phyloP scores from a whole-genome alignment of 2,888 invertebrate genomes.

The Selenia dentaria region DNA sequence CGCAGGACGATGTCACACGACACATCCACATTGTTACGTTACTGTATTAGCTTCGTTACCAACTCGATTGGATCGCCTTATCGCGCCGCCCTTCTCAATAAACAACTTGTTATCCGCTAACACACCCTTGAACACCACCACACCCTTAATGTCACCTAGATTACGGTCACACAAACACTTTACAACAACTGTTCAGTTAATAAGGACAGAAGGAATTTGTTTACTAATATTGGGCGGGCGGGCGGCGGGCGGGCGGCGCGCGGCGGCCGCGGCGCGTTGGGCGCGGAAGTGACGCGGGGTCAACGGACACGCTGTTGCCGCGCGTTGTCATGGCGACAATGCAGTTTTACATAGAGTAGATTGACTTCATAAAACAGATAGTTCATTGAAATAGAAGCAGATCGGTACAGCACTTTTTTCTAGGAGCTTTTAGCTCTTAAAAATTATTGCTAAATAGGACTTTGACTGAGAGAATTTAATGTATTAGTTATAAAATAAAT shows the following conservation, averaged over 20 bases:
- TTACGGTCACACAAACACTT: not conserved
- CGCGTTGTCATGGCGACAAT: slow-evolving; percentile 56
- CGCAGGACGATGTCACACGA: not conserved
- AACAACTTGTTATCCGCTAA: slow-evolving; percentile 16
- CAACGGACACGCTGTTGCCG: slow-evolving; percentile 54
- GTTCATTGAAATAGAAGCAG: not conserved
- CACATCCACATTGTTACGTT: not conserved
- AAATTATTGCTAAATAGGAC: too few relatives aligned
- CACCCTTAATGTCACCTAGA: slow-evolving; percentile 20
- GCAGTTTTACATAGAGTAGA: slow-evolving; percentile 32
- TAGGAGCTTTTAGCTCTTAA: too few relatives aligned
- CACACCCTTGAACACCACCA: slow-evolving; percentile 16
- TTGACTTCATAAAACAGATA: not conserved
- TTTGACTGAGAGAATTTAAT: too few relatives aligned
- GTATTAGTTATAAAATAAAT: too few relatives aligned
- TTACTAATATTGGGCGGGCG: slow-evolving; percentile 50
- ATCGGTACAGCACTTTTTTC: too few relatives aligned
- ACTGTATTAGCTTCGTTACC: not conserved
- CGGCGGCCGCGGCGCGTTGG: slow-evolving; percentile 47
- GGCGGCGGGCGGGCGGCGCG: slow-evolving; percentile 44
- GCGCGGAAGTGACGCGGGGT: slow-evolving; percentile 46
- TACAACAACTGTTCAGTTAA: slow-evolving; percentile 11
- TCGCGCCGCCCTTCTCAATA: slow-evolving; percentile 12
- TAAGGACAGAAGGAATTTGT: slow-evolving; percentile 41
- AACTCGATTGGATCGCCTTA: slow-evolving; percentile 6